Conservation (phyloP, 2,888 invertebrate genomes). For the Eristalis intricaria region DNA sequence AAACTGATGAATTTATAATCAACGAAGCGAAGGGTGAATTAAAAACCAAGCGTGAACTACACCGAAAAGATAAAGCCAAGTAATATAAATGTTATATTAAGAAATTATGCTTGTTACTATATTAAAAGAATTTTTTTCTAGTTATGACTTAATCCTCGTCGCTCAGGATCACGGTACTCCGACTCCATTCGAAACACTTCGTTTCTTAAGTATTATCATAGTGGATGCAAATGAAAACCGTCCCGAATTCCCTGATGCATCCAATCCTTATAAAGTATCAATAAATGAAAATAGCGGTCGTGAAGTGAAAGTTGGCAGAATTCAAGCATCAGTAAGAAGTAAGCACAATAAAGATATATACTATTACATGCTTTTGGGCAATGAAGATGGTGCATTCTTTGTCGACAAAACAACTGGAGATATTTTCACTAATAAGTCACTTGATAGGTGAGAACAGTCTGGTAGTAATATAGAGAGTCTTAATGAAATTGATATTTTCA, state of each 20-base stretch:
- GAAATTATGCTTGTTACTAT: background rate
- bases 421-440: conserved; percentile 88
- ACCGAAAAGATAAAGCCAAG: conserved; percentile 87
- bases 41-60: conserved; percentile 89
- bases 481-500: conserved; percentile 73
- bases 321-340: conserved; percentile 84
- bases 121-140: conserved; percentile 38
- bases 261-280: conserved; percentile 86
- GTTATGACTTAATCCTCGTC: conserved; percentile 87
- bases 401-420: conserved; percentile 91
- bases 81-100: conserved; percentile 56
- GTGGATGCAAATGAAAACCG: conserved; percentile 91
- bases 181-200: conserved; percentile 89
- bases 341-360: conserved; percentile 91
- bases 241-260: conserved; percentile 87
- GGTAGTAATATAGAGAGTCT: background rate
- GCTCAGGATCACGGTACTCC: conserved; percentile 93
- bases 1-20: conserved; percentile 91
- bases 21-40: conserved; percentile 90
- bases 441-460: conserved; percentile 84
- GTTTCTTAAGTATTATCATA: conserved; percentile 88
- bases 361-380: conserved; percentile 91
- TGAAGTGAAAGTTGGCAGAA: conserved; percentile 85
- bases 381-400: conserved; percentile 89
- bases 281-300: conserved; percentile 87